Conservation (phyloP, 2,113 vertebrate genomes). For the Helogale parvula region DNA sequence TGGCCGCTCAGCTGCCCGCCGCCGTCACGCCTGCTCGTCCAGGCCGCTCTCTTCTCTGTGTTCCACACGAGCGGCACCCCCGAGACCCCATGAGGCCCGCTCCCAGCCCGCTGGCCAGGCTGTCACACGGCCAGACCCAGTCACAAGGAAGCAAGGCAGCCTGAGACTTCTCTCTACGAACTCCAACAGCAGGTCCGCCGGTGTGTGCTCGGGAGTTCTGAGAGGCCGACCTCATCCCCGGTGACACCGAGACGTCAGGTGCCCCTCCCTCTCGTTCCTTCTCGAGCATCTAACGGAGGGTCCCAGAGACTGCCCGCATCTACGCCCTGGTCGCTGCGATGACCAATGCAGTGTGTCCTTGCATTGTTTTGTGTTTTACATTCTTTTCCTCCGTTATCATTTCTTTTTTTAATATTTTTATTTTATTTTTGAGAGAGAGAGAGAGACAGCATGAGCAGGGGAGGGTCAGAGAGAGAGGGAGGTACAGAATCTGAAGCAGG, state of each 20-base stretch:
- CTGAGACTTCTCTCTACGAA: too few species aligned
- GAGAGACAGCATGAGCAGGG: too few species aligned
- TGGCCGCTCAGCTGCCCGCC: rapidly evolving
- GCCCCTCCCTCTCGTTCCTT: neutral
- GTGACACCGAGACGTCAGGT: rapidly evolving
- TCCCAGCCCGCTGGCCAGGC: neutral
- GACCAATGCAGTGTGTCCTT: rapidly evolving
- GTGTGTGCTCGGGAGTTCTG: neutral
- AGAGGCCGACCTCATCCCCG: neutral
- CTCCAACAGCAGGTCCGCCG: neutral
- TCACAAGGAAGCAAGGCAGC: neutral
- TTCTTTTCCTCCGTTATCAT: neutral
- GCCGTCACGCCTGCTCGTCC: rapidly evolving
- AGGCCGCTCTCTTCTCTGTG: rapidly evolving
- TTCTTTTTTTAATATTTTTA: too few species aligned
- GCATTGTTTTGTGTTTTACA: rapidly evolving
- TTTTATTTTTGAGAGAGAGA: too few species aligned
- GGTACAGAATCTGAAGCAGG: too few species aligned
- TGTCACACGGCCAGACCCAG: neutral
- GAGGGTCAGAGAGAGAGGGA: too few species aligned
- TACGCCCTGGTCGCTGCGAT: rapidly evolving
- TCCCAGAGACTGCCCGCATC: rapidly evolving
- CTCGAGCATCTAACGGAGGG: rapidly evolving
- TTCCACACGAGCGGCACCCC: rapidly evolving
- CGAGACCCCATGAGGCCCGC: rapidly evolving